Evolutionary conservation across 2,888 invertebrate genomes (phyloP).

Genomic region (Parapristionchus giblindavisi): DNA sequence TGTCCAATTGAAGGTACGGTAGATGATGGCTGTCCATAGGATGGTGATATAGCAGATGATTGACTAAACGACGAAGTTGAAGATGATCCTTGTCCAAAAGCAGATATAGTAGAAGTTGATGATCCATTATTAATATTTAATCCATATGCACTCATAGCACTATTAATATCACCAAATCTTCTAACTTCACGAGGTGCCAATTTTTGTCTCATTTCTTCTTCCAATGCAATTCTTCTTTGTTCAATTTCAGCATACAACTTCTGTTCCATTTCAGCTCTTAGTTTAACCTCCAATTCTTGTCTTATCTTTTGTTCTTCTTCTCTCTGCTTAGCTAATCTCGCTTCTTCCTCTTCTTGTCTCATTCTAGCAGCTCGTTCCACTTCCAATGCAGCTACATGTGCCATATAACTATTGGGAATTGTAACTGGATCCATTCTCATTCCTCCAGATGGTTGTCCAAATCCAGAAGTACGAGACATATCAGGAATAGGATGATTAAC

Average conservation of each 20-base stretch:
- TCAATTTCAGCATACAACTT: constrained; percentile 19
- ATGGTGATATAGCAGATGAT: too few relatives aligned
- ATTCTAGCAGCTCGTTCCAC: neutral
- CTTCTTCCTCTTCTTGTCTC: neutral
- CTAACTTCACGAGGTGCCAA: constrained; percentile 23
- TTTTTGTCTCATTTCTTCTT: constrained; percentile 16
- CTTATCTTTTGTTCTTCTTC: neutral
- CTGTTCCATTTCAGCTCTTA: constrained; percentile 33
- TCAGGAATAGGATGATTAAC: neutral
- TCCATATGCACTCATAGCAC: constrained; percentile 28
- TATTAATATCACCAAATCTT: constrained; percentile 5
- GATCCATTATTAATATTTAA: neutral
- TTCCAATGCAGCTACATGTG: constrained; percentile 9
- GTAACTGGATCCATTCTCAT: neutral
- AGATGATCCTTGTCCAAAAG: too few relatives aligned
- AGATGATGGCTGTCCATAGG: neutral
- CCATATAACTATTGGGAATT: constrained; percentile 11
- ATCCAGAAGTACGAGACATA: constrained; percentile 6
- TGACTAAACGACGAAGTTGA: too few relatives aligned
- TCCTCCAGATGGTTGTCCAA: neutral
- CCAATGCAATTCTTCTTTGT: constrained; percentile 19
- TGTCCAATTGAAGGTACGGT: neutral
- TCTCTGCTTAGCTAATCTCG: constrained; percentile 1
- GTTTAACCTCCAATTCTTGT: neutral
- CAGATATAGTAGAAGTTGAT: too few relatives aligned